Base-by-base conservation (phyloP, 2,797 vertebrate species). In the Silurus aristotelis region DNA sequence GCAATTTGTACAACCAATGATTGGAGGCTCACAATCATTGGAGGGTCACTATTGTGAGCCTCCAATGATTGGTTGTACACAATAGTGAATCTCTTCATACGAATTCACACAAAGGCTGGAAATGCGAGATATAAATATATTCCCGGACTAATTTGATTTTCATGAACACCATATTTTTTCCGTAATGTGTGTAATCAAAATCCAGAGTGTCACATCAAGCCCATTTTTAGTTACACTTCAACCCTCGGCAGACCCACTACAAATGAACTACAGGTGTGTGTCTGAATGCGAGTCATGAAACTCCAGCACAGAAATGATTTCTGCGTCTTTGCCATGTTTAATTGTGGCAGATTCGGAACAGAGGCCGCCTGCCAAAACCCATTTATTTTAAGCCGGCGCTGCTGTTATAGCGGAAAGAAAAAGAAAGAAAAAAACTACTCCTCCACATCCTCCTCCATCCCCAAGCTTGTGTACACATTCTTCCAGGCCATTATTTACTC, bases 271-370 rank as follows among this genome's bases (percentile, higher is more conserved):
- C 89, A 92, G 91, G 91, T 91, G 87, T 80, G 85, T 46, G 77
- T 84, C 87, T 87, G 86, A 89, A 87, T 86, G 90, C 87, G 85
- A 90, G 84, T 83, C 87, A 84, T 89, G 89, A 86, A 88, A 84
- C 85, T 73, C 88, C 27, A 76, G 10, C 76, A 91, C 84, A 86
- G 91, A 85, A 88, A 85, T 86, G 75, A 91, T 91, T 93, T 87
- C 58, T 84, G 87, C 72, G 88, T 87, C 89, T 91, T 87, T 87
- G 48, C 84, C 89, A 90, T 89, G 88, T 92, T 90, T 91, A 90
- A 90, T 38, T 58, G 84, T 48, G 64, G 85, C 72, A 68, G 72
- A 86, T 88, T 88, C 87, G 85, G 70, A 86, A 71, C 31, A 82
- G 85, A 70, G 89, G 86, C 85, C 63, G 56, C 84, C 85, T 88